A percentile compares a stretch with the other conserved stretches of the same genome.
Conservation (phyloP, 1,140 invertebrate species). For the Drosophila tropicalis region DNA sequence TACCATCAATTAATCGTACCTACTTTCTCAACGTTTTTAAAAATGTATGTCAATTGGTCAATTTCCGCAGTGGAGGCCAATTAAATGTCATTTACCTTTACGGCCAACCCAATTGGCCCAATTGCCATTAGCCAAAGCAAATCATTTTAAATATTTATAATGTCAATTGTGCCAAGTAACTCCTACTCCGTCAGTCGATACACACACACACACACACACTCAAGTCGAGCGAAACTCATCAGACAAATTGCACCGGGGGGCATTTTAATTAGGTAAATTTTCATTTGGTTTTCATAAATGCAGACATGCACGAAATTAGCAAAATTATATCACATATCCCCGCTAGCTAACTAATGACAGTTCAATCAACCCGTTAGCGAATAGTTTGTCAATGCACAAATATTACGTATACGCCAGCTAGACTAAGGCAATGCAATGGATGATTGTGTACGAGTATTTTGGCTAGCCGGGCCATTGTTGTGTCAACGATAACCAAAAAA, state of each 20-base stretch:
- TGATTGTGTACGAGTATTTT: background rate
- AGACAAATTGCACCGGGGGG: slow-evolving; percentile 49
- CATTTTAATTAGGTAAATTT: slow-evolving; percentile 77
- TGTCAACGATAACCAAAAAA: slow-evolving; percentile 73
- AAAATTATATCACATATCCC: slow-evolving; percentile 69
- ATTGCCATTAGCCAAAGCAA: slow-evolving; percentile 53
- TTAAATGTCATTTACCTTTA: slow-evolving; percentile 78
- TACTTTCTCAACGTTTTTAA: slow-evolving; percentile 55
- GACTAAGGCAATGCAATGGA: slow-evolving; percentile 4
- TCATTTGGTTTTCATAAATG: slow-evolving; percentile 65
- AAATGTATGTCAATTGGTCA: slow-evolving; percentile 82
- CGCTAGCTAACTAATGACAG: slow-evolving; percentile 69
- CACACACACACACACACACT: background rate
- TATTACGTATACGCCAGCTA: slow-evolving; percentile 71
- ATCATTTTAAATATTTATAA: slow-evolving; percentile 68
- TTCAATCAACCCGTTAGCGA: slow-evolving; percentile 67
- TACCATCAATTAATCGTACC: slow-evolving; percentile 51
- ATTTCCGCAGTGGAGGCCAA: slow-evolving; percentile 70
- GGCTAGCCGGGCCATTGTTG: slow-evolving; percentile 62
- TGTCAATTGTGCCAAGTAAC: slow-evolving; percentile 25
- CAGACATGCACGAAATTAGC: slow-evolving; percentile 63
- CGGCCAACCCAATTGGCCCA: slow-evolving; percentile 21
- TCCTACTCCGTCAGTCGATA: background rate
- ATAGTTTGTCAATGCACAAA: slow-evolving; percentile 59
- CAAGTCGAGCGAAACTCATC: slow-evolving; percentile 21